These are phyloP conservation scores for Spermophilus dauricus DNA, from an alignment of 2,113 vertebrate genomes.

Conservation along the genomic window DNA sequence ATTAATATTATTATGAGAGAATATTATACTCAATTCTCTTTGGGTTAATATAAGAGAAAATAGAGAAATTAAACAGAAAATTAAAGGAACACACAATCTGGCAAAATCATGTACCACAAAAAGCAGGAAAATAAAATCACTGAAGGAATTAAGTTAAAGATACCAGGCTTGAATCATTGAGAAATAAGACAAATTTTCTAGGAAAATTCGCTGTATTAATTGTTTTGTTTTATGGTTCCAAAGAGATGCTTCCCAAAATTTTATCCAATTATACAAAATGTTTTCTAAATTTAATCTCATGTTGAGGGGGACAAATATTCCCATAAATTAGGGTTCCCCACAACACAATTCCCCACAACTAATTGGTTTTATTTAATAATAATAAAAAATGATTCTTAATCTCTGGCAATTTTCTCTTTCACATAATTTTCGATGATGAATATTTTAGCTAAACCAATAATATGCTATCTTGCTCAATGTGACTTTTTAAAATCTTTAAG, in stretches of 20 bases:
- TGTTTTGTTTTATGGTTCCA: neutral
- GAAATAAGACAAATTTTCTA: neutral
- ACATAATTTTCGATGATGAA: neutral
- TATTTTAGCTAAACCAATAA: neutral
- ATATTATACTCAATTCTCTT: neutral
- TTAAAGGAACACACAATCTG: neutral
- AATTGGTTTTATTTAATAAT: neutral
- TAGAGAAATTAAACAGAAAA: neutral
- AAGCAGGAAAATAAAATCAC: neutral
- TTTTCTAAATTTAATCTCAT: conserved; percentile 5
- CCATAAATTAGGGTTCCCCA: neutral
- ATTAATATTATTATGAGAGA: neutral
- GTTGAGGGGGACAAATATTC: neutral
- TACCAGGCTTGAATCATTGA: neutral
- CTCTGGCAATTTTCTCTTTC: neutral
- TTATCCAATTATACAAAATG: neutral
- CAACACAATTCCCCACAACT: neutral
- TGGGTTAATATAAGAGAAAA: conserved; percentile 32
- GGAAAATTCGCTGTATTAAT: neutral
- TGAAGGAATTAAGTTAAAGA: neutral
- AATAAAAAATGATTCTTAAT: neutral
- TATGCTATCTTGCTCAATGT: neutral
- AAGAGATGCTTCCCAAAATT: neutral
- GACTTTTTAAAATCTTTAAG: neutral
- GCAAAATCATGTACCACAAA: neutral